phyloP scores from a whole-genome alignment of 2,113 vertebrate genomes.

The Lepus europaeus region DNA sequence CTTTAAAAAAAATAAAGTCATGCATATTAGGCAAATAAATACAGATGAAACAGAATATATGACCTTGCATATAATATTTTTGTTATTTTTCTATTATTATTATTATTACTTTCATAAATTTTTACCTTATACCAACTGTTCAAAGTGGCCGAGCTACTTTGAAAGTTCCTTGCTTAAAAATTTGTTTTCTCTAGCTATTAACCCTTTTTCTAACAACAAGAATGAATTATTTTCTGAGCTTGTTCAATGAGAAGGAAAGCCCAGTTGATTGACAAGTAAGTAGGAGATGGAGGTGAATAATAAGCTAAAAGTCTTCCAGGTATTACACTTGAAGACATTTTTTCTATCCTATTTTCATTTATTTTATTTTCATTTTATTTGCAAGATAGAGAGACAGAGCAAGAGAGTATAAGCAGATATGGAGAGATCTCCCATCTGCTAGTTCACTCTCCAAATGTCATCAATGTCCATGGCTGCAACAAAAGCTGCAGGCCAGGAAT shows the following conservation, averaged over 20 bases:
- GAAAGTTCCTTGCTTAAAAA: constrained; percentile 18
- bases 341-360: background rate
- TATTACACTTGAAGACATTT: constrained; percentile 15
- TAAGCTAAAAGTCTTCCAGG: constrained; percentile 46
- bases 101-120: constrained; percentile 25
- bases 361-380: too few species aligned
- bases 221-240: constrained; percentile 20
- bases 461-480: too few species aligned
- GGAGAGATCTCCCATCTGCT: too few species aligned
- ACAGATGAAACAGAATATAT: background rate
- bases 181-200: constrained; percentile 19
- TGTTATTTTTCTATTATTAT: constrained; percentile 7
- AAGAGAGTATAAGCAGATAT: too few species aligned
- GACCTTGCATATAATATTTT: background rate
- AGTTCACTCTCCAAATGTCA: too few species aligned
- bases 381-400: too few species aligned
- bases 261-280: background rate
- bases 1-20: background rate
- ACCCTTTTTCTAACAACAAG: background rate
- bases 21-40: constrained; percentile 9
- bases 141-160: background rate
- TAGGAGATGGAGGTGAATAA: constrained; percentile 6
- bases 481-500: too few species aligned
- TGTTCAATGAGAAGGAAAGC: constrained; percentile 46
- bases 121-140: background rate